phyloP scores from a whole-genome alignment of 2,113 vertebrate genomes.

The Saccopteryx bilineata region DNA sequence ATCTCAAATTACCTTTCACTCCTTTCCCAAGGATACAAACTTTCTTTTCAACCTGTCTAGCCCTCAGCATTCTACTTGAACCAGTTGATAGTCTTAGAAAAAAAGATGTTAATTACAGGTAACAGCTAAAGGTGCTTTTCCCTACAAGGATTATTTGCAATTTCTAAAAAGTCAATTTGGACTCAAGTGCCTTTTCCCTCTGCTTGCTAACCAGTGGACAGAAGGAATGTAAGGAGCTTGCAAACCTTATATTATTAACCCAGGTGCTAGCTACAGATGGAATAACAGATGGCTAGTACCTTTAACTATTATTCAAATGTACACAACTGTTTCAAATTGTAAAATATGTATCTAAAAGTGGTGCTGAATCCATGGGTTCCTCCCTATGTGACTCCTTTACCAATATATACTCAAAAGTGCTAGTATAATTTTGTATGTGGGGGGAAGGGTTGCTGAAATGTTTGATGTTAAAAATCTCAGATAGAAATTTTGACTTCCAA shows the following conservation, averaged over 20 bases:
- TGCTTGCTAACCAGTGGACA: not conserved
- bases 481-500: not conserved
- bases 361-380: not conserved
- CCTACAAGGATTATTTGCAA: not conserved
- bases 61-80: not conserved
- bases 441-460: not conserved
- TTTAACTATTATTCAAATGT: not conserved
- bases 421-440: not conserved
- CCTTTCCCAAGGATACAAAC: not conserved
- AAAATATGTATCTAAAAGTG: not conserved
- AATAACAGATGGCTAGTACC: too few relatives aligned
- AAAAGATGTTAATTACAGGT: not conserved
- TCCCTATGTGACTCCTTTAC: not conserved
- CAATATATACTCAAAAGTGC: not conserved
- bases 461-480: not conserved
- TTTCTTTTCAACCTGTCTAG: not conserved
- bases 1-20: not conserved
- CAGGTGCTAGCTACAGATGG: not conserved
- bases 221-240: not conserved
- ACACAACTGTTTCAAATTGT: not conserved
- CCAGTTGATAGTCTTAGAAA: not conserved
- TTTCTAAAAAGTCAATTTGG: constrained; percentile 48
- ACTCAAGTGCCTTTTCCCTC: not conserved
- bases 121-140: not conserved
- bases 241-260: not conserved